Percentiles rank a stretch among this genome's conserved stretches.
Conservation (phyloP, 1,140 invertebrate genomes). For the Agrilus planipennis region DNA sequence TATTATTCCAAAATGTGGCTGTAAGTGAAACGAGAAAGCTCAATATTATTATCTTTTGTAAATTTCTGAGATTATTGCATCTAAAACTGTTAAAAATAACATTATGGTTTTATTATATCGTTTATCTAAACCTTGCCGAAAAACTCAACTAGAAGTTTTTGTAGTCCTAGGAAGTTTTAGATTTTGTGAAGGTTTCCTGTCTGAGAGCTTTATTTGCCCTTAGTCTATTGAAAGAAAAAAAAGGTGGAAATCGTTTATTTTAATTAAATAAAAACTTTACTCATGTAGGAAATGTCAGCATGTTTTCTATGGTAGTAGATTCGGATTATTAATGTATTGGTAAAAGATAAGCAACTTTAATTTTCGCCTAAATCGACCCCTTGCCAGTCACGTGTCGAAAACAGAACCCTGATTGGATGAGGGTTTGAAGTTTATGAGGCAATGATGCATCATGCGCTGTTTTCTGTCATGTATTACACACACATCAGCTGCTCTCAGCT, state of each 20-base stretch:
- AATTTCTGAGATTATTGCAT: too few species aligned
- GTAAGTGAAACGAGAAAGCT: too few species aligned
- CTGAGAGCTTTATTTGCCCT: not conserved
- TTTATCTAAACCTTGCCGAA: too few species aligned
- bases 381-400: slow-evolving; percentile 7
- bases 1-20: too few species aligned
- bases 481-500: too few species aligned
- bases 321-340: not conserved
- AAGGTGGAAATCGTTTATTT: slow-evolving; percentile 2
- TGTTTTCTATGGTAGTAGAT: not conserved
- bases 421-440: slow-evolving; percentile 9
- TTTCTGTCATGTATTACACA: slow-evolving; percentile 8
- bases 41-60: too few species aligned
- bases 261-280: not conserved
- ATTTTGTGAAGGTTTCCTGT: not conserved
- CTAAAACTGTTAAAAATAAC: too few species aligned
- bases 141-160: too few species aligned
- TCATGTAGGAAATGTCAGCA: not conserved
- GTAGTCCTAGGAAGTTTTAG: not conserved
- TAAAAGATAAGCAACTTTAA: slow-evolving; percentile 10
- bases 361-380: slow-evolving; percentile 6
- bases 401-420: slow-evolving; percentile 9
- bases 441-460: slow-evolving; percentile 9
- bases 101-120: too few species aligned
- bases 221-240: slow-evolving; percentile 5